Percentiles rank a stretch among this genome's conserved stretches.
These are phyloP conservation scores for Pyrrhia umbra DNA, from an alignment of 2,888 invertebrate genomes.

Conservation along the genomic window DNA sequence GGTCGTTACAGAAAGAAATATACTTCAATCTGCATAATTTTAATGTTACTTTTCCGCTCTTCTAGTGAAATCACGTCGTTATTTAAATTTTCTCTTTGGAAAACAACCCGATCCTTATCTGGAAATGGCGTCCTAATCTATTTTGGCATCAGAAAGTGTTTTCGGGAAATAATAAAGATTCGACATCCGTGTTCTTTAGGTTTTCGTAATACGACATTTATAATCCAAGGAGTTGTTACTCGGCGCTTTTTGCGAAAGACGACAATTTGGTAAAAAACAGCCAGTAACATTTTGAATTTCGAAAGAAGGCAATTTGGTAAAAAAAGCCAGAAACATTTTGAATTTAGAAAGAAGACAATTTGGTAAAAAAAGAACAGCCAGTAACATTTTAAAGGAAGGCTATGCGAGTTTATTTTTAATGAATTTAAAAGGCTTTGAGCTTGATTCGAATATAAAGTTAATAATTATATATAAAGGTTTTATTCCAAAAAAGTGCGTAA, in stretches of 20 bases:
- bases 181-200: constrained; percentile 41
- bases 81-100: constrained; percentile 62
- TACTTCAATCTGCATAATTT: constrained; percentile 65
- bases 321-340: no score
- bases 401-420: not conserved
- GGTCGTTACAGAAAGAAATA: constrained; percentile 64
- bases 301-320: not conserved
- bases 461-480: constrained; percentile 1
- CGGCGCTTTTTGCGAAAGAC: constrained; percentile 20
- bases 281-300: constrained; percentile 25
- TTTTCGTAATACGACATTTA: constrained; percentile 44
- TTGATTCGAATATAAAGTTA: not conserved
- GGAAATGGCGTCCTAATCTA: constrained; percentile 54
- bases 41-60: constrained; percentile 60
- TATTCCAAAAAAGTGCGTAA: not conserved
- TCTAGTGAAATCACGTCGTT: constrained; percentile 56
- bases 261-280: constrained; percentile 1
- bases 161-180: constrained; percentile 51
- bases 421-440: not conserved
- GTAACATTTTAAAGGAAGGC: constrained; percentile 20
- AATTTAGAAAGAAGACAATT: constrained; percentile 13
- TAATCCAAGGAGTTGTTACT: constrained; percentile 27
- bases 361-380: no score
- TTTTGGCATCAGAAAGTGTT: constrained; percentile 59
- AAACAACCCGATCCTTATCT: constrained; percentile 62